These are phyloP conservation scores for Bombus pascuorum DNA, from an alignment of 1,140 invertebrate species.

Conservation along the genomic window DNA sequence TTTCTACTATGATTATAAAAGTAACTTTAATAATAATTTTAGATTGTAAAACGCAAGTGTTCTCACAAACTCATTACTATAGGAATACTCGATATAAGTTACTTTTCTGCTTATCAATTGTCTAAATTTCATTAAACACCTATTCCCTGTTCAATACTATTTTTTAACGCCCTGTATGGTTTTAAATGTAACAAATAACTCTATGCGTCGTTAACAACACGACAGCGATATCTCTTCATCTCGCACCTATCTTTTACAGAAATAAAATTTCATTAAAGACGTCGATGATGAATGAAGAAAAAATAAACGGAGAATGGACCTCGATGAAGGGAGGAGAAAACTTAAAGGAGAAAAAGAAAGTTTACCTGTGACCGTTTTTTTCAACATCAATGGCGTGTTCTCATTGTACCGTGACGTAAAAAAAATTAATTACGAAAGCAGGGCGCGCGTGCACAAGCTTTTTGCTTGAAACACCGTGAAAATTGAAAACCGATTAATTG, in stretches of 20 bases:
- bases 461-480: conserved; percentile 5
- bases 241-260: background rate
- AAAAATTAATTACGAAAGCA: conserved; percentile 7
- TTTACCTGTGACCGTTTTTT: background rate
- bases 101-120: no score
- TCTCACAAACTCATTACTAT: no score
- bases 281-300: conserved; percentile 4
- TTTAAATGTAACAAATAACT: background rate
- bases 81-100: no score
- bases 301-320: background rate
- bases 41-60: no score
- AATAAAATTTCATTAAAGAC: conserved; percentile 24
- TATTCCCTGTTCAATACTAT: background rate
- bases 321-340: background rate
- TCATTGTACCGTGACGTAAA: background rate
- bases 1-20: no score
- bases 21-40: no score
- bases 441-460: no score
- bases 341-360: no score
- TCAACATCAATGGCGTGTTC: background rate
- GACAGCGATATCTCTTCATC: no score
- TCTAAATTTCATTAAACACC: no score
- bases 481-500: background rate
- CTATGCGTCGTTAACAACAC: no score
- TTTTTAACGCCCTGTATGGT: background rate